Base-by-base conservation (phyloP, 2,888 invertebrate genomes). In the Hypercompe scribonia region DNA sequence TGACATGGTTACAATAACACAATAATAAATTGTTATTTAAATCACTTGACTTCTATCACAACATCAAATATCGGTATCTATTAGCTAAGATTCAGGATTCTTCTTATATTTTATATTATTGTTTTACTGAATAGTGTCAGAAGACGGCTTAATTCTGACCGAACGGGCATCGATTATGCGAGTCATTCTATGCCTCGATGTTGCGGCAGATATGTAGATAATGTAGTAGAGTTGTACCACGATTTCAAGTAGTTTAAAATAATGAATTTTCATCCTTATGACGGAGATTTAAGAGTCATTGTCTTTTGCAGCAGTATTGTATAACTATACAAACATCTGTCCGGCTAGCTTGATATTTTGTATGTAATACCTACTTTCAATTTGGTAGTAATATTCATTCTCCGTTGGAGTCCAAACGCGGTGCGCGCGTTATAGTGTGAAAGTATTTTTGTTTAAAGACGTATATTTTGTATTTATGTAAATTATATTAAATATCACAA, bases 341-440 rank as follows among this genome's bases (percentile, higher is more conserved):
- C 84, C 83, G 84, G 84, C 86, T 84, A 86, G 85, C 87, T 87
- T 88, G 87, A 89, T 89, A 89, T 89, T 90, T 89, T 83, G 86
- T 87, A 88, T 88, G 89, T 88, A 86, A 86, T 88, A 88, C 86
- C 86, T 88, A 88, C 90, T 90, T 90, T 90, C 90, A 88, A 90
- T 90, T 90, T 88, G 88, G 89, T 88, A 87, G 87, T 88, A 87
- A 87, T 90, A 89, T 89, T 91, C 91, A 90, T 89, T 91, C 90
- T 88, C 89, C 86, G 90, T 84, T 87, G 87, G 90, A 87, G 90
- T 87, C 89, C 85, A 87, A 54, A 87, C 84, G 81, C 89, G 86
- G 87, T 81, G 87, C 86, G 88, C 90, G 89, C 88, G 89, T 88
- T 81, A 76, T 83, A 81, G 78, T 87, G 87, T 86, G 79, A 80